Base-by-base conservation (phyloP, 2,888 invertebrate genomes). In the Stenodera caucasica region DNA sequence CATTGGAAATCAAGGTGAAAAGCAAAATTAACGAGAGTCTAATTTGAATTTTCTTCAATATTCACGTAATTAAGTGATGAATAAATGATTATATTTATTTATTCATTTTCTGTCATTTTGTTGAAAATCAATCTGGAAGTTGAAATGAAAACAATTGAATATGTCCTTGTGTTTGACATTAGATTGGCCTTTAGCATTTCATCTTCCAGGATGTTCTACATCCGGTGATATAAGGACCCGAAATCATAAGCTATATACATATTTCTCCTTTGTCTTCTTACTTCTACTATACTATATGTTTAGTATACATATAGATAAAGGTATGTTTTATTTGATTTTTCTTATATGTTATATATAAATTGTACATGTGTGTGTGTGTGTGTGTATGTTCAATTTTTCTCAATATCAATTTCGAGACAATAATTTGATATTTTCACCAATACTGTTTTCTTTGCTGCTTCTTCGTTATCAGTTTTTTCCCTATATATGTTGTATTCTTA, bases 361-460 rank as follows among this genome's bases (percentile, higher is more conserved):
- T 8, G 2, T 14, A 50, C 21, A 14, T 23, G n/a, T 14, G 21
- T 4, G 12, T 12, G n/a, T 30, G 12, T 50, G 21, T 26, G 15
- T 3, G 3, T n/a, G 2, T 52, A 7, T 52, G 26, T 33, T 15
- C 21, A 15, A 56, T 56, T 37, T 45, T 12, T 7, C 37, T 45
- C 55, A 37, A 26, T 55, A 57, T 57, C 51, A 57, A 57, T 57
- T 52, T 57, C 12, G 23, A 37, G 26, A 33, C 30, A 35, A 57
- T 37, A 57, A 57, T 51, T 57, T 52, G 52, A 57, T 52, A 52
- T 57, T 57, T 57, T 50, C 37, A 18, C 40, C 15, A 14, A 7
- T 1, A 6, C 2, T 40, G 1, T 18, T 9, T 12, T 12, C 12
- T 5, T 6, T 23, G 21, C 9, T n/a, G 2, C 2, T 7, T 40